phyloP scores from a whole-genome alignment of 1,140 invertebrate genomes.

The Cotesia glomerata region DNA sequence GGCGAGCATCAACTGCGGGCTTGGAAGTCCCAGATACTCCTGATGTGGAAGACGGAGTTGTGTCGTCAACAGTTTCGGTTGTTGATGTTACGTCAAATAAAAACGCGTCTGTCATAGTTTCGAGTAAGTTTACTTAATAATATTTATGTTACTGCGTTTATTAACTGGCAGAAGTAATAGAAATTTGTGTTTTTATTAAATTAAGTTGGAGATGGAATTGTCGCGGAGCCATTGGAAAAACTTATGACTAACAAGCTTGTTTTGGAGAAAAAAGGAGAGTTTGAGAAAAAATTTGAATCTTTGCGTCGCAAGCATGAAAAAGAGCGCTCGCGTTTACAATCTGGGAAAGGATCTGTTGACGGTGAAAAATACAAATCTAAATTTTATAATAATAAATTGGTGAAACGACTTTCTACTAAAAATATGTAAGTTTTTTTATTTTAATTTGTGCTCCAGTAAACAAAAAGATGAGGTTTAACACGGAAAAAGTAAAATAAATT shows the following conservation, averaged over 20 bases:
- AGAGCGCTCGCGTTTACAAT: conserved; percentile 69
- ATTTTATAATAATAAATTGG: conserved; percentile 76
- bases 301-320: conserved; percentile 33
- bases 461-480: too few relatives aligned
- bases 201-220: conserved; percentile 65
- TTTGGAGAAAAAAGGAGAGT: conserved; percentile 79
- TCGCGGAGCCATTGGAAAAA: conserved; percentile 80
- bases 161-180: not conserved
- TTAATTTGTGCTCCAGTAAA: not conserved
- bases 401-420: conserved; percentile 80
- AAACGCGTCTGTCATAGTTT: conserved; percentile 51
- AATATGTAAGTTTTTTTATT: conserved; percentile 72
- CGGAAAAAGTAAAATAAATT: too few relatives aligned
- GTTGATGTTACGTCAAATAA: conserved; percentile 52
- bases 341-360: conserved; percentile 67
- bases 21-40: conserved; percentile 51
- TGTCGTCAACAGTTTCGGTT: conserved; percentile 31
- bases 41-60: conserved; percentile 50
- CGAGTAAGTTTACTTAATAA: conserved; percentile 44
- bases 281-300: conserved; percentile 81
- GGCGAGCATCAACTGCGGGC: conserved; percentile 51
- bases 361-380: conserved; percentile 70
- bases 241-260: conserved; percentile 83
- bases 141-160: not conserved
- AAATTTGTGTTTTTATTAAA: conserved; percentile 23